A percentile compares a stretch with the other conserved stretches of the same genome.
These are phyloP conservation scores for Caerostris extrusa DNA, from an alignment of 1,140 invertebrate genomes.

Conservation along the genomic window DNA sequence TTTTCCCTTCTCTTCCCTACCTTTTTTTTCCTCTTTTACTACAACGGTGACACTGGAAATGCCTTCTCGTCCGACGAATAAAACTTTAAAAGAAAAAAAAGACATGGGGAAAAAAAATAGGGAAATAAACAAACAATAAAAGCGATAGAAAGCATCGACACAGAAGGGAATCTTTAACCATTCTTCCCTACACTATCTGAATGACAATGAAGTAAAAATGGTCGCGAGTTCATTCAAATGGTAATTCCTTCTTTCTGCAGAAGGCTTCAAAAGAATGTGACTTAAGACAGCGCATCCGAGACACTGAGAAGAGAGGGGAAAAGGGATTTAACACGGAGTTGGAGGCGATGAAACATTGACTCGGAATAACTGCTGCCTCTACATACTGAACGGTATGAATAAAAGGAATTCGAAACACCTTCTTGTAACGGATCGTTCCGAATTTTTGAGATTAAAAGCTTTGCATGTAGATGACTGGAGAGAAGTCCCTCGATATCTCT, in stretches of 20 bases:
- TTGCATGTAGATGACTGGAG: conserved; percentile 49
- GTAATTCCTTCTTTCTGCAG: conserved; percentile 54
- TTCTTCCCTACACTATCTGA: neutral
- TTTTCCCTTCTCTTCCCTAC: neutral
- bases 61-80: neutral
- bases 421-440: neutral
- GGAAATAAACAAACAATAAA: conserved; percentile 68
- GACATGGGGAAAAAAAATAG: neutral
- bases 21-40: neutral
- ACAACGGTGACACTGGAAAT: conserved; percentile 25
- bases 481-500: conserved; percentile 33
- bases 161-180: neutral
- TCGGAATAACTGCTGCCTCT: neutral
- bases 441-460: conserved; percentile 63
- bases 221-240: conserved; percentile 75
- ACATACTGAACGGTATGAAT: no score
- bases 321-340: conserved; percentile 42
- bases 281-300: conserved; percentile 47
- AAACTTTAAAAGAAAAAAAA: neutral
- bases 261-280: conserved; percentile 39
- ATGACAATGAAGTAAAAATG: conserved; percentile 77
- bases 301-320: neutral
- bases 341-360: conserved; percentile 65
- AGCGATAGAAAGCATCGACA: neutral
- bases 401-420: neutral